Evolutionary conservation across 2,888 invertebrate species (phyloP), one percentile per base, ranked within the genome.

Genomic region (Nemapogon koenigi): DNA sequence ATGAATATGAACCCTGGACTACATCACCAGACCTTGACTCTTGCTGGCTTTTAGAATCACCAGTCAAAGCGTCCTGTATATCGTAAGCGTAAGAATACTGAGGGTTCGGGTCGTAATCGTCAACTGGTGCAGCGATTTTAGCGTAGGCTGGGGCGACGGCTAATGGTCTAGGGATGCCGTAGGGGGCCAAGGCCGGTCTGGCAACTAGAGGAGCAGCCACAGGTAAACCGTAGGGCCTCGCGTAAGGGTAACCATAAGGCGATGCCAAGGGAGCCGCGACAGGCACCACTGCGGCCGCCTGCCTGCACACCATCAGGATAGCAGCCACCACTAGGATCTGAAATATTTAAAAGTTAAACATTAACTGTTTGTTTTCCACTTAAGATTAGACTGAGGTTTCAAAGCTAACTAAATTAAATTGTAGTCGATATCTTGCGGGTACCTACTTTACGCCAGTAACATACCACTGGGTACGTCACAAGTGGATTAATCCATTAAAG

Each of bases 31-130:
- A 82, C 10, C 86, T 73, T 28, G 71, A 55, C 53, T 83, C 78
- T 39, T 78, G 76, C 45, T 78, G 76, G 55, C 60, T 76, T 62
- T 79, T 78, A 3, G 71, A 73, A 46, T 79, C 78, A 46, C 87
- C 86, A 45, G 86, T 86, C 16, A 86, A 52, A 35, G 82, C 79
- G 57, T 87, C 87, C 53, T 86, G 84, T 43, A 87, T 85, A 49
- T 86, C 85, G 55, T 87, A 87, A 26, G 85, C 84, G 60, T 83
- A 87, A 17, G 84, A 83, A 54, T 87, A 87, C 58, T 85, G 85
- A 4, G 86, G 86, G 52, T 83, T 81, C 2, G 83, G 83, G 49
- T 84, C 84, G 55, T 81, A 83, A 28, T 82, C 82, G 13, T 81
- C 81, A 6, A 81, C 80, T 0, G 76, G 69, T 2, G 72, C 63